Conservation (phyloP, 2,113 vertebrate species). For the Silurus meridionalis region DNA sequence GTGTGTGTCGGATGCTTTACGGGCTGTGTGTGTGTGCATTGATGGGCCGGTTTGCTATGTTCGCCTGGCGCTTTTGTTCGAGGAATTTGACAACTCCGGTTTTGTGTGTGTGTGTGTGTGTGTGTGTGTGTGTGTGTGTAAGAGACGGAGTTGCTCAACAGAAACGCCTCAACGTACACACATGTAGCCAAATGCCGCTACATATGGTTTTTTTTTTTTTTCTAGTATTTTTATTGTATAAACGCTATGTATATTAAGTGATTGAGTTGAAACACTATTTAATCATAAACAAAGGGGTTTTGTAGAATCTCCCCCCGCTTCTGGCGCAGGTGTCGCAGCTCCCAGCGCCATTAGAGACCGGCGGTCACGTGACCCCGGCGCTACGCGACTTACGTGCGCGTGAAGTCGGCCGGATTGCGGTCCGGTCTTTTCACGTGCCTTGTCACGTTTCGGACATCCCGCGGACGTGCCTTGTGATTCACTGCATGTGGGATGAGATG, state of each 20-base stretch:
- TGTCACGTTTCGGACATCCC: no score
- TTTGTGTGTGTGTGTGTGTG: constrained; percentile 29
- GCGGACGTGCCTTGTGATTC: no score
- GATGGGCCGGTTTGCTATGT: background rate
- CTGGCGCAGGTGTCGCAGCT: constrained; percentile 14
- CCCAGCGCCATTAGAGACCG: constrained; percentile 26
- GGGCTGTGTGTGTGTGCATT: background rate
- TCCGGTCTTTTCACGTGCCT: background rate
- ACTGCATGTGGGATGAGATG: no score
- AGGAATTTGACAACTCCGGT: constrained; percentile 45
- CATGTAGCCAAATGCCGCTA: background rate
- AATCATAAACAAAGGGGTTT: background rate
- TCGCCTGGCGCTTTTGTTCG: constrained; percentile 38
- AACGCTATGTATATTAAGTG: background rate
- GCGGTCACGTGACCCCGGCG: background rate
- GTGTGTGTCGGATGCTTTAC: background rate
- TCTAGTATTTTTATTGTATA: background rate
- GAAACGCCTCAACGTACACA: background rate
- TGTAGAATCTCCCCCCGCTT: background rate
- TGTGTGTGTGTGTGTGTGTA: background rate
- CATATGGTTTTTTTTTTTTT: background rate
- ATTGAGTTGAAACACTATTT: no score
- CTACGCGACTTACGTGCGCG: background rate
- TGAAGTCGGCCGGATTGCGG: background rate
- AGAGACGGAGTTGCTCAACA: background rate